phyloP scores from a whole-genome alignment of 2,888 invertebrate species.

The Aleiodes leptofemur region DNA sequence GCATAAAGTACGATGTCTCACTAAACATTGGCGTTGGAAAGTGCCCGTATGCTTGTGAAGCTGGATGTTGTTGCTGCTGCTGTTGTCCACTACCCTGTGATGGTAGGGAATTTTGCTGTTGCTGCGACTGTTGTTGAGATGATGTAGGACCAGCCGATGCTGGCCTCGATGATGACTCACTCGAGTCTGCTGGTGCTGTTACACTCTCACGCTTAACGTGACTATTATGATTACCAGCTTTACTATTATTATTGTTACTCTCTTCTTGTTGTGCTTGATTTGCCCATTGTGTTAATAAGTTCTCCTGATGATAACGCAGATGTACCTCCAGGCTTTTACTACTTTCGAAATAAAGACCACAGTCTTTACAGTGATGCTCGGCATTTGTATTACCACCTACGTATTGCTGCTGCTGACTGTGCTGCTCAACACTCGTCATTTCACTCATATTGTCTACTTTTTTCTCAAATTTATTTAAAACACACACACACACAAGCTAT shows the following conservation, averaged over 20 bases:
- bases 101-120: constrained; percentile 58
- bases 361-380: constrained; percentile 85
- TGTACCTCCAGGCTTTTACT: constrained; percentile 87
- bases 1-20: constrained; percentile 67
- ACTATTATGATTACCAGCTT: constrained; percentile 69
- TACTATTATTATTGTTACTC: constrained; percentile 81
- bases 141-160: constrained; percentile 76
- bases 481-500: background rate
- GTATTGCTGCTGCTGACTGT: constrained; percentile 65
- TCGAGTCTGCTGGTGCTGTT: constrained; percentile 85
- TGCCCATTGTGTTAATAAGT: constrained; percentile 85
- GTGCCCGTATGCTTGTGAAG: constrained; percentile 58
- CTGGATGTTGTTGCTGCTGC: constrained; percentile 58
- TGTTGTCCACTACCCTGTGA: constrained; percentile 56
- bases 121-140: constrained; percentile 78
- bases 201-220: constrained; percentile 77
- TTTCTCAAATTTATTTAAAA: background rate
- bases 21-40: constrained; percentile 65
- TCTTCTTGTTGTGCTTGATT: constrained; percentile 79
- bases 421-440: constrained; percentile 74
- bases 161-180: constrained; percentile 79
- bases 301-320: constrained; percentile 87
- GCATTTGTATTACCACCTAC: constrained; percentile 69
- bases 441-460: constrained; percentile 70
- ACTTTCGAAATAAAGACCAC: constrained; percentile 85